Base-by-base conservation (phyloP, 64 coral and sea anemone genomes). In the Anthopleura sola region DNA sequence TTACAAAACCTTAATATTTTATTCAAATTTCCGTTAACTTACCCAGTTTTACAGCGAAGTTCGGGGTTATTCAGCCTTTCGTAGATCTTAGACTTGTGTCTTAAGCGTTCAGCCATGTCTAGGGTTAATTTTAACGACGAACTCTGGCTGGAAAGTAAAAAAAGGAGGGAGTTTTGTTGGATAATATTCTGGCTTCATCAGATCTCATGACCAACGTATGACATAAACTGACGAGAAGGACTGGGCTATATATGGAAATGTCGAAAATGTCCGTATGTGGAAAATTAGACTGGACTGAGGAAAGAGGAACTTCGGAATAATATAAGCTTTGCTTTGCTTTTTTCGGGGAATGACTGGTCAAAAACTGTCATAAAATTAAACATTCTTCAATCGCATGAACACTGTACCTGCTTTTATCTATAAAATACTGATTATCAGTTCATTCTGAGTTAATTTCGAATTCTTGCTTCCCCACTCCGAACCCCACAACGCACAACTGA, bases 1-100 rank as follows among this genome's bases (percentile, higher is more conserved):
- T 26, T 62, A 0, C n/a, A 62, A n/a, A 4, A 15, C n/a, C 7
- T 62, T 26, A 62, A 62, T 8, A 62, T 26, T 62, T 62, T 1
- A 62, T 28, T 10, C 1, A 26, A 28, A 62, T 62, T 53, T 53
- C 23, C 21, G 24, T 21, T 21, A 15, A 87, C 86, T 85, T 91
- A 95, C 93, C 93, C 93, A 14, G 93, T 81, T 89, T 88, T 95
- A 40, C 93, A 95, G 48, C 93, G 93, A 88, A 95, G 93, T 89
- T 95, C 93, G 29, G 93, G 93, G 32, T 95, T 95, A 75, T 95
- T 95, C 38, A 95, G 80, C 19, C 89, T 81, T 81, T 95, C 93
- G 37, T 75, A 82, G 46, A 95, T 84, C 79, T 81, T 95, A 3
- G 93, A 95, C 49, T 88, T 87, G n/a, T 86, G 78, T 77, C 86